A percentile compares a stretch with the other conserved stretches of the same genome.
phyloP scores from a whole-genome alignment of 2,797 vertebrate species.

The Pteropus rufus region DNA sequence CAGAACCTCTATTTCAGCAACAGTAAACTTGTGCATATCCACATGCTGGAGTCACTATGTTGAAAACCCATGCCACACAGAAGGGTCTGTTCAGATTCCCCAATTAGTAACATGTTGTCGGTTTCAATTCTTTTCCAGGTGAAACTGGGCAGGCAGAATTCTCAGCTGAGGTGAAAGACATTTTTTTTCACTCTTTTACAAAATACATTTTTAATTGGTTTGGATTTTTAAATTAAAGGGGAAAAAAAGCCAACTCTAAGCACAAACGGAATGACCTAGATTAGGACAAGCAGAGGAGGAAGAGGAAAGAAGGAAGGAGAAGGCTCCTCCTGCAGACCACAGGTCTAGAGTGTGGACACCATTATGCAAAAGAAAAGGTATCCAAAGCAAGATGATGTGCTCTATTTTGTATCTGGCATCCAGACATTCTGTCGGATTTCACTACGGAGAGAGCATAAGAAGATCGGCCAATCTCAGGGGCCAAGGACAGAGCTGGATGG shows the following conservation, averaged over 20 bases:
- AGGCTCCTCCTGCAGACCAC: not conserved
- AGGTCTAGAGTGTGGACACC: not conserved
- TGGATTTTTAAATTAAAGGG: constrained; percentile 11
- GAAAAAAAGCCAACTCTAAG: not conserved
- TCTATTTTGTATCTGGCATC: not conserved
- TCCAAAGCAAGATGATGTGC: not conserved
- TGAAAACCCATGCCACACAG: not conserved
- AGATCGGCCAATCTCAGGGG: not conserved
- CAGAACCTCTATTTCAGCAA: not conserved
- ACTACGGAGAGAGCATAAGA: not conserved
- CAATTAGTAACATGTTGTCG: constrained; percentile 65
- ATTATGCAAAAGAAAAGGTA: not conserved
- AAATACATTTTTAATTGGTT: constrained; percentile 68
- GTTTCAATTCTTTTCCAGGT: constrained; percentile 64
- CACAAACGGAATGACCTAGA: constrained; percentile 54
- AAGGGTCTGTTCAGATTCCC: constrained; percentile 26
- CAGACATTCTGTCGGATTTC: not conserved
- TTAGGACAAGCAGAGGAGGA: not conserved
- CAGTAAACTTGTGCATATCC: not conserved
- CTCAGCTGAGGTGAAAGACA: constrained; percentile 41
- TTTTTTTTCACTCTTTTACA: constrained; percentile 26
- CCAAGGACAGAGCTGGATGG: not conserved
- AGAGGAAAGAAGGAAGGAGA: not conserved
- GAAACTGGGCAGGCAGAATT: constrained; percentile 42
- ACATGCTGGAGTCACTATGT: accelerated